Percentiles rank a stretch among this genome's conserved stretches.
Evolutionary conservation across 30 jellyfish, hydroid and myxozoan genomes (phyloP).

Genomic region (Aurelia sp.): DNA sequence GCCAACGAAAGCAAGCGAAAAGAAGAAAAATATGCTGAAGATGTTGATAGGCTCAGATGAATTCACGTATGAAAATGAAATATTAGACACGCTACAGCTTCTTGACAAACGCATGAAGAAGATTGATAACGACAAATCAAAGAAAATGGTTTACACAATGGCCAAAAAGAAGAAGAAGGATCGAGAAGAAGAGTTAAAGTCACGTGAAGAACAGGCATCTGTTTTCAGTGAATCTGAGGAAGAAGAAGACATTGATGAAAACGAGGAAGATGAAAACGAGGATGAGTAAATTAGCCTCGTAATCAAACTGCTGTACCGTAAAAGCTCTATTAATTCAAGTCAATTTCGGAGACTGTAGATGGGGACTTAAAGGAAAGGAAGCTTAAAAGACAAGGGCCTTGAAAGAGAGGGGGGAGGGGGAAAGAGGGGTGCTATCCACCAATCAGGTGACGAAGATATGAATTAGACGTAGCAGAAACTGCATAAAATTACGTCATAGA

Average conservation of each 20-base stretch:
- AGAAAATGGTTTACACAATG: constrained; percentile 58
- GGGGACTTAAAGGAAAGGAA: too few species aligned
- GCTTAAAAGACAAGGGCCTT: too few species aligned
- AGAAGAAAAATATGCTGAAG: constrained; percentile 63
- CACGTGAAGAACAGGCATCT: constrained; percentile 41
- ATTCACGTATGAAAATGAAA: constrained; percentile 72
- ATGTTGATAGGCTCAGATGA: constrained; percentile 80
- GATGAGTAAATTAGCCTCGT: constrained; percentile 9
- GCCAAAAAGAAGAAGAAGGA: constrained; percentile 79
- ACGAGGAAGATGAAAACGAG: constrained; percentile 14
- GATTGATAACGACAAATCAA: constrained; percentile 31
- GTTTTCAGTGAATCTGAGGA: constrained; percentile 51
- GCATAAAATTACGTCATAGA: too few species aligned
- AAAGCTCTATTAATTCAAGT: too few species aligned
- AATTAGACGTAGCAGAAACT: too few species aligned
- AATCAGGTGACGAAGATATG: too few species aligned
- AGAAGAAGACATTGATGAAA: constrained; percentile 53
- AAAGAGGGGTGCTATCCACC: too few species aligned
- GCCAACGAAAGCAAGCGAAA: constrained; percentile 69
- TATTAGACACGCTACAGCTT: constrained; percentile 58
- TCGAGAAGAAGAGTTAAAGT: constrained; percentile 50
- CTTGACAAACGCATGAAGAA: constrained; percentile 72
- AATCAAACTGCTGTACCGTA: too few species aligned
- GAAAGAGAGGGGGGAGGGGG: too few species aligned
- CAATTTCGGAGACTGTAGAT: too few species aligned